Percentiles rank a stretch among this genome's conserved stretches.
phyloP scores from a whole-genome alignment of 2,888 invertebrate species.

The Hirtodrosophila confusa region DNA sequence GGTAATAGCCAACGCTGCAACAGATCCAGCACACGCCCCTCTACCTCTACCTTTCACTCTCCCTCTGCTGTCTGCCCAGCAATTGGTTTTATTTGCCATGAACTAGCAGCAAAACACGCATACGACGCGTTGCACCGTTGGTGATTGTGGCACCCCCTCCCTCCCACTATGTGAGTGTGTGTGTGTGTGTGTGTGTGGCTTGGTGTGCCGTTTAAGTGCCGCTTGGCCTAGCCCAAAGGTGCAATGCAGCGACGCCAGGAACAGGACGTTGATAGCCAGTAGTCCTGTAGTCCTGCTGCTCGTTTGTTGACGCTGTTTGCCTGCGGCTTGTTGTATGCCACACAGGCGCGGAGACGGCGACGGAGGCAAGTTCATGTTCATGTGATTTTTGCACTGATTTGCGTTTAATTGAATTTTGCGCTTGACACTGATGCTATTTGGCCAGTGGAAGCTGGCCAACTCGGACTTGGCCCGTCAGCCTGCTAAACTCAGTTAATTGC shows the following conservation, averaged over 20 bases:
- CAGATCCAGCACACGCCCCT: slow-evolving; percentile 12
- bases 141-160: slow-evolving; percentile 21
- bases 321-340: slow-evolving; percentile 18
- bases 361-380: slow-evolving; percentile 18
- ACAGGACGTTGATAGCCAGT: slow-evolving; percentile 28
- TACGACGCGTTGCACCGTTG: slow-evolving; percentile 51
- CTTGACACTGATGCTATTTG: slow-evolving; percentile 53
- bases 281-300: slow-evolving; percentile 21
- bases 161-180: slow-evolving; percentile 3
- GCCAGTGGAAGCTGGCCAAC: slow-evolving; percentile 1
- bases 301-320: slow-evolving; percentile 33
- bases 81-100: slow-evolving; percentile 72
- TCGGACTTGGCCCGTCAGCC: slow-evolving; percentile 32
- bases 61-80: slow-evolving; percentile 1
- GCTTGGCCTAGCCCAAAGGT: slow-evolving; percentile 50
- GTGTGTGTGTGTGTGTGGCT: slow-evolving; percentile 12
- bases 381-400: slow-evolving; percentile 73
- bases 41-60: not conserved
- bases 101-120: slow-evolving; percentile 63
- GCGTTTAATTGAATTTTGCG: slow-evolving; percentile 75
- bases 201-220: slow-evolving; percentile 57
- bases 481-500: slow-evolving; percentile 57
- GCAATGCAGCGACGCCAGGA: slow-evolving; percentile 28
- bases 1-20: slow-evolving; percentile 54
- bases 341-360: not conserved